Conservation (phyloP, 2,888 invertebrate genomes). For the Uloborus plumipes region DNA sequence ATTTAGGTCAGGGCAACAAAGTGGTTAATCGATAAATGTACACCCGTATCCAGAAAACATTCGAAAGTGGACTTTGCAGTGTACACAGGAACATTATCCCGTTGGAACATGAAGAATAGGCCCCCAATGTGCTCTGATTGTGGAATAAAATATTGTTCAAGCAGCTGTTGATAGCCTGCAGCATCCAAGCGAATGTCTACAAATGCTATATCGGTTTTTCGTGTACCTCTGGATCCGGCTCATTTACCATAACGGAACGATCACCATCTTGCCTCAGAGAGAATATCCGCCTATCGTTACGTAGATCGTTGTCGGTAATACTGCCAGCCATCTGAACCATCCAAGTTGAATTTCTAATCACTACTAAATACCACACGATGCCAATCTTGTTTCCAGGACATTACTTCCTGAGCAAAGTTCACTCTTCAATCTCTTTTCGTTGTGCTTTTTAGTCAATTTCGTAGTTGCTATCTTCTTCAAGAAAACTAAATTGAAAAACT, state of each 20-base stretch:
- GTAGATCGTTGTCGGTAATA: not conserved
- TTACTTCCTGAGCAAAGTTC: no score
- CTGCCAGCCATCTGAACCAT: no score
- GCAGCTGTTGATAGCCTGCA: not conserved
- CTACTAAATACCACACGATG: no score
- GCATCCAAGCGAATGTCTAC: not conserved
- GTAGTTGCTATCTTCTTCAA: no score
- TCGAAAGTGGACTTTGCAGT: constrained; percentile 3
- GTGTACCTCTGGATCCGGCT: not conserved
- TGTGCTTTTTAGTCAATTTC: no score
- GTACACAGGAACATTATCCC: not conserved
- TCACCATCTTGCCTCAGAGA: not conserved
- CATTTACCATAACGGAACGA: not conserved
- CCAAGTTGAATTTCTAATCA: no score
- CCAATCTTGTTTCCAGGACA: no score
- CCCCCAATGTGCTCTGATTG: not conserved
- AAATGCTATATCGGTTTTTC: not conserved
- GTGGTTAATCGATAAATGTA: not conserved
- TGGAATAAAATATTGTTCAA: not conserved
- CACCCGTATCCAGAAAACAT: not conserved
- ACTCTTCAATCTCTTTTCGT: no score
- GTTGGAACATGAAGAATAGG: not conserved
- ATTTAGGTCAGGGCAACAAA: not conserved
- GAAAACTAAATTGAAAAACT: no score
- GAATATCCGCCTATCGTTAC: no score